Conservation (phyloP, 2,113 vertebrate species). For the Platichthys stellatus region DNA sequence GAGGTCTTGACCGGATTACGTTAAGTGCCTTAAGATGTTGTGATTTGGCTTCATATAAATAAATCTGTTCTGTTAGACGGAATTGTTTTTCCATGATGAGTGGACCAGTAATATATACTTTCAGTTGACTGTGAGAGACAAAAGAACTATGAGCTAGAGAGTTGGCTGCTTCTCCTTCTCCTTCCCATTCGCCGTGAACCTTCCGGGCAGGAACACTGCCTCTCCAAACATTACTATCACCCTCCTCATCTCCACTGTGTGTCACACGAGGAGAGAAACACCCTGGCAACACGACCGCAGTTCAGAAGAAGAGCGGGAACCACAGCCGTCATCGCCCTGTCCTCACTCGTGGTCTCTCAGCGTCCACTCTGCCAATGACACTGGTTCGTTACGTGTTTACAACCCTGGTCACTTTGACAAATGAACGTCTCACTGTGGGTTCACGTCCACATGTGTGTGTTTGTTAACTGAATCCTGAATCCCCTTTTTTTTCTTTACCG, state of each 20-base stretch:
- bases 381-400: constrained; percentile 43
- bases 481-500: constrained; percentile 27
- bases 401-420: constrained; percentile 36
- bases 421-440: constrained; percentile 49
- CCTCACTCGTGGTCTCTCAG: neutral
- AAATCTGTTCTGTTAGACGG: too few species aligned
- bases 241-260: constrained; percentile 28
- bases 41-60: too few species aligned
- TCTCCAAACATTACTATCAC: constrained; percentile 48
- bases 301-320: constrained; percentile 24
- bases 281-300: constrained; percentile 29
- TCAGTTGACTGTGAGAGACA: neutral
- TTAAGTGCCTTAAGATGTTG: too few species aligned
- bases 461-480: constrained; percentile 26
- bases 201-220: constrained; percentile 26
- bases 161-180: constrained; percentile 13
- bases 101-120: neutral
- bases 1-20: too few species aligned
- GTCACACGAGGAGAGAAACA: constrained; percentile 31
- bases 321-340: constrained; percentile 18
- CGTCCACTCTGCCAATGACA: constrained; percentile 46
- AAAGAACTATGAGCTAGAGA: constrained; percentile 1
- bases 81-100: neutral
- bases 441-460: constrained; percentile 8
- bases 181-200: constrained; percentile 18